Evolutionary conservation across 2,797 vertebrate genomes (phyloP).

Genomic region (Dendrocincla fuliginosa): DNA sequence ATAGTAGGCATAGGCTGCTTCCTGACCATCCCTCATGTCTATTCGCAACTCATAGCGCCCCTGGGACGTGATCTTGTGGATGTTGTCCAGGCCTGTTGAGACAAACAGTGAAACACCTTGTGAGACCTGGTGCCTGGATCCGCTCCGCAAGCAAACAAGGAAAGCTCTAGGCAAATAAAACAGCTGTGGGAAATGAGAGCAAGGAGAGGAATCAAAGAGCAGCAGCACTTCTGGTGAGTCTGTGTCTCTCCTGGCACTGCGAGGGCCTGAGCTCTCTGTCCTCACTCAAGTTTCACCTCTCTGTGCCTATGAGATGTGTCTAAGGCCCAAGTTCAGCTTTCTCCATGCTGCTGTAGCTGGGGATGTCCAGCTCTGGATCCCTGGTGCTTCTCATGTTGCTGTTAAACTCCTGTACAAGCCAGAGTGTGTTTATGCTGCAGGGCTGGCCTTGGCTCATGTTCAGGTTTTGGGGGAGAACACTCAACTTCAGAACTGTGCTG

Average conservation of each 20-base stretch:
- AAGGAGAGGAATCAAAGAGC: neutral
- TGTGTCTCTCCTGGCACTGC: neutral
- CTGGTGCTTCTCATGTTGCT: neutral
- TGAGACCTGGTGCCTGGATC: neutral
- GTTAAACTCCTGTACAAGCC: neutral
- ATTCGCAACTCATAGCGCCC: constrained; percentile 94
- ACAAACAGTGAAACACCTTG: neutral
- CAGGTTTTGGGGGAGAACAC: neutral
- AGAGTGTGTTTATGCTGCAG: neutral
- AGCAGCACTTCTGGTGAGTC: neutral
- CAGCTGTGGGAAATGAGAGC: neutral
- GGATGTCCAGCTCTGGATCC: neutral
- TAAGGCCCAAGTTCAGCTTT: neutral
- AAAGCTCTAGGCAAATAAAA: neutral
- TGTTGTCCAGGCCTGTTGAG: constrained; percentile 89
- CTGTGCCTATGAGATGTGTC: neutral
- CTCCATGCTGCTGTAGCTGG: neutral
- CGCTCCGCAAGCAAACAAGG: neutral
- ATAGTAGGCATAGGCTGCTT: constrained; percentile 88
- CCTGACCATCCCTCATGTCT: constrained; percentile 93
- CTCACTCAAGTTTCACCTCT: neutral
- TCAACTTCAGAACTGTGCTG: neutral
- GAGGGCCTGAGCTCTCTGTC: neutral
- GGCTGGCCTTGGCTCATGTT: neutral
- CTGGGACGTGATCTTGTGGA: constrained; percentile 91